Base-by-base conservation (phyloP, 1,140 invertebrate genomes). In the Solenopsis invicta region DNA sequence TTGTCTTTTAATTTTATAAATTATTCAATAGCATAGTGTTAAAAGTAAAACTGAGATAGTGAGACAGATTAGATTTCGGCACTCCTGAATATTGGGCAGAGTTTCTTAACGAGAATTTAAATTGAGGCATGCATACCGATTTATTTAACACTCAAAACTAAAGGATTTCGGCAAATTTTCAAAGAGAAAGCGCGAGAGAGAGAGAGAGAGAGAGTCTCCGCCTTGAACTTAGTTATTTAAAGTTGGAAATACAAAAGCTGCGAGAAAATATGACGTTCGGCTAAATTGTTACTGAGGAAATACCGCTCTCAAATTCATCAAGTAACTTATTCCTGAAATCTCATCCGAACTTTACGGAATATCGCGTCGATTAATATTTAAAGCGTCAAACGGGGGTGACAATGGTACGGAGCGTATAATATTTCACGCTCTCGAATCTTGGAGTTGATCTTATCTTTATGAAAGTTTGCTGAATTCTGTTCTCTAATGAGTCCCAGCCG, bases 281-380 rank as follows among this genome's bases (percentile, higher is more conserved):
- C 2, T 4, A 12, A 67, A 67, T 67, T 41, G 29, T 62, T 24
- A 37, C 13, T 13, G n/a, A 13, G 34, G 18, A 24, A 80, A 48
- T 66, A 67, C n/a, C 76, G 3, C 66, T 67, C 29, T 29, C 10
- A 34, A 59, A 59, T 82, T 82, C 10, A 71, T 72, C 62, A 59
- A 41, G 48, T n/a, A 24, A 69, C 59, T 45, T 9, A 13, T 59
- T 59, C 24, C 10, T 37, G 24, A 71, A 81, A 24, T 72, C 54
- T 61, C 66, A 16, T 81, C 12, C 4, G 50, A 84, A 74, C 37
- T 74, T 61, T 48, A 37, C 16, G 18, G 21, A 84, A 50, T 59
- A 48, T 37, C 9, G 4, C 48, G 13, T 62, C 54, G 29, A 75
- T 62, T 74, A 50, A 84, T 84, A 84, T 75, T 84, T 84, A 45